Evolutionary conservation across 2,888 invertebrate genomes (phyloP), one percentile per base, ranked within the genome.

Genomic region (Trichogramma evanescens): DNA sequence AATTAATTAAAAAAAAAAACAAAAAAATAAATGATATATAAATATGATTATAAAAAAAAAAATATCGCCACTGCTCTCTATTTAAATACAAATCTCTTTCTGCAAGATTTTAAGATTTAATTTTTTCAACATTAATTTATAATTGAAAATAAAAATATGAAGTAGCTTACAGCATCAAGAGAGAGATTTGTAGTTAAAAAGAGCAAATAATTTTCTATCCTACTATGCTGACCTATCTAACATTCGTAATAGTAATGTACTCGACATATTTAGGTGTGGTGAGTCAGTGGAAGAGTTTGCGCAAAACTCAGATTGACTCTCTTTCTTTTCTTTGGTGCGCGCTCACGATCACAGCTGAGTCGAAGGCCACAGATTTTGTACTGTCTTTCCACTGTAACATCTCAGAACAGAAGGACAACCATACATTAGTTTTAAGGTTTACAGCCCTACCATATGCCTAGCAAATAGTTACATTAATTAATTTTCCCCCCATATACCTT

Each of bases 341-440:
- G 75, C 74, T 71, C 77, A 76, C 74, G 76, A 75, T 77, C 77
- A 74, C 77, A 75, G 77, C 73, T 77, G 76, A 77, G 76, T 75
- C 73, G 76, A 74, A 77, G 77, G 76, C 77, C 76, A 76, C 74
- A 75, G 76, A 76, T 74, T 77, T 76, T 77, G 77, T 77, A 77
- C 74, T 74, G 76, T 77, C 76, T 75, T 74, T 74, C 76, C 72
- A 73, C 80, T 80, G 80, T 78, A 80, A 80, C 79, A 80, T 79
- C 80, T 80, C 80, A 80, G 79, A 80, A 80, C 79, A 80, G 78
- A 79, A 80, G 77, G 78, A 79, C 79, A 79, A 78, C 76, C 74
- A 76, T 75, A 77, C 73, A 80, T 80, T 80, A 80, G 79, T 80
- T 73, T 76, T 72, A 59, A 41, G 26, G 26, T 26, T 26, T 26